phyloP scores from a whole-genome alignment of 2,888 invertebrate species.

The Spialia ferax region DNA sequence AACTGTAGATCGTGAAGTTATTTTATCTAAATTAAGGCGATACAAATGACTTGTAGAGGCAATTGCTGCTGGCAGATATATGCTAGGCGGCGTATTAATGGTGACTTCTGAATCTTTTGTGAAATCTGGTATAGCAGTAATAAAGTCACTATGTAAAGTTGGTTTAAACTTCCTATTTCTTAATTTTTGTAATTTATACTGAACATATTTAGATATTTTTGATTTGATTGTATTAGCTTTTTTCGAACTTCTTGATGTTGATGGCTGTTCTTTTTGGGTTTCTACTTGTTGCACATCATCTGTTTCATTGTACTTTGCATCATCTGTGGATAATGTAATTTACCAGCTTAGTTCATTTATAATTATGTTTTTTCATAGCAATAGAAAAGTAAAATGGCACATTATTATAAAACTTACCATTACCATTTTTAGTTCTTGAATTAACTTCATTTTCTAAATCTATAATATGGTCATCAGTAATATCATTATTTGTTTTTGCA shows the following conservation, averaged over 20 bases:
- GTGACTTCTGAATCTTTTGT: slow-evolving; percentile 54
- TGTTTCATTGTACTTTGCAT: background rate
- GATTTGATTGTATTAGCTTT: slow-evolving; percentile 7
- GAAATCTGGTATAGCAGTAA: slow-evolving; percentile 65
- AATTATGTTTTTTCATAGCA: too few species aligned
- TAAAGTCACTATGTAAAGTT: slow-evolving; percentile 47
- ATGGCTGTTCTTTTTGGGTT: background rate
- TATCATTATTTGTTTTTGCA: background rate
- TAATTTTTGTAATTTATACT: slow-evolving; percentile 55
- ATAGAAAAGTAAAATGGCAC: background rate
- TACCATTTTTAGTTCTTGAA: background rate
- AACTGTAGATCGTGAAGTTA: slow-evolving; percentile 53
- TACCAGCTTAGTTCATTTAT: background rate
- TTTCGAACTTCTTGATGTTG: slow-evolving; percentile 16
- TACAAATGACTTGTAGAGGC: slow-evolving; percentile 50
- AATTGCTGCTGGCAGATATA: background rate
- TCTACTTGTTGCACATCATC: background rate
- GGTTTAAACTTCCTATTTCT: slow-evolving; percentile 54
- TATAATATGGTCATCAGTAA: background rate
- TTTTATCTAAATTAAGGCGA: slow-evolving; percentile 59
- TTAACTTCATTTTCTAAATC: background rate
- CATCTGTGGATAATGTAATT: background rate
- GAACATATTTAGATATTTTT: slow-evolving; percentile 31
- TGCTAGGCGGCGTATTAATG: background rate
- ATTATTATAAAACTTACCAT: background rate